phyloP scores from a whole-genome alignment of 2,797 vertebrate species.

The Sebastolobus altivelis region DNA sequence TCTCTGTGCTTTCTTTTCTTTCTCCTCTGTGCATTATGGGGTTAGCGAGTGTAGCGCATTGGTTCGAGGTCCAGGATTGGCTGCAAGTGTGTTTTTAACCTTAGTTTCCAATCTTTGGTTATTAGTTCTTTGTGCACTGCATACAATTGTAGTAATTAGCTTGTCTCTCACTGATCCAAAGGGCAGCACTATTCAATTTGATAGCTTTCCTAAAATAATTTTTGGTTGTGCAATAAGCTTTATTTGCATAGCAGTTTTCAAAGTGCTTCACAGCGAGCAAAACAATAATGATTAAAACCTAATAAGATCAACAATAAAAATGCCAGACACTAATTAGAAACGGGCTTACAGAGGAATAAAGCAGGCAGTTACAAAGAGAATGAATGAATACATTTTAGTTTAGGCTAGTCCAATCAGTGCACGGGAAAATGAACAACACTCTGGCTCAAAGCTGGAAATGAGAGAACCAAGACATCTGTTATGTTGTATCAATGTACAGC shows the following conservation, averaged over 20 bases:
- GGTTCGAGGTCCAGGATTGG: neutral
- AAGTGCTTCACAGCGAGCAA: slow-evolving; percentile 37
- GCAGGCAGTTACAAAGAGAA: slow-evolving; percentile 51
- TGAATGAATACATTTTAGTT: slow-evolving; percentile 48
- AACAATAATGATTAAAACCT: slow-evolving; percentile 66
- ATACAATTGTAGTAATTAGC: slow-evolving; percentile 33
- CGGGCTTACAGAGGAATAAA: slow-evolving; percentile 48
- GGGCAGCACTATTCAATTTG: slow-evolving; percentile 32
- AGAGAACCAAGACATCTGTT: slow-evolving; percentile 65
- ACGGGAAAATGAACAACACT: slow-evolving; percentile 50
- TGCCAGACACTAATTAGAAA: slow-evolving; percentile 62
- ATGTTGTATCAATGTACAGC: slow-evolving; percentile 64
- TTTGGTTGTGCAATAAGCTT: slow-evolving; percentile 29
- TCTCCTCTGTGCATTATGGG: slow-evolving; percentile 2
- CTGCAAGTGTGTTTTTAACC: slow-evolving; percentile 11
- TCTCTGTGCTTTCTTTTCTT: slow-evolving; percentile 1
- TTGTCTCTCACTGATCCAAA: slow-evolving; percentile 24
- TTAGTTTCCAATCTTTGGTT: slow-evolving; percentile 11
- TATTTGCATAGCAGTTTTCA: slow-evolving; percentile 36
- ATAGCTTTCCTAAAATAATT: slow-evolving; percentile 34
- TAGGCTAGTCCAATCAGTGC: slow-evolving; percentile 55
- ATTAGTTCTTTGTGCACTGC: slow-evolving; percentile 31
- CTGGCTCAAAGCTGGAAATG: slow-evolving; percentile 61
- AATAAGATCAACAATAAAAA: slow-evolving; percentile 66
- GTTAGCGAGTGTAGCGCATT: slow-evolving; percentile 7